phyloP scores from a whole-genome alignment of 2,797 vertebrate species.

The Neosilurus hyrtlii region DNA sequence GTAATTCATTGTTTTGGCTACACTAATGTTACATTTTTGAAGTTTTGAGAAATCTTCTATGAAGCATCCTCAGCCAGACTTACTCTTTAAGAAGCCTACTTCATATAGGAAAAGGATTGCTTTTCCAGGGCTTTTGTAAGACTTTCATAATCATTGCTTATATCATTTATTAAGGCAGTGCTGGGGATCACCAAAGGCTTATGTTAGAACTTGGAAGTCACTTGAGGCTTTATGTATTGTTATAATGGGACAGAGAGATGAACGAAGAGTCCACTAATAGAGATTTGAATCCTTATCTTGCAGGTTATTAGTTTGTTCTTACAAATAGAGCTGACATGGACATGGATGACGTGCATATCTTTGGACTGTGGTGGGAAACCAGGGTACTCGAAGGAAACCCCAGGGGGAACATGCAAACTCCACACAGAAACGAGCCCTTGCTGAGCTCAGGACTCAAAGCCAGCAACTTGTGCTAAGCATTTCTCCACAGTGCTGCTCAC shows the following conservation, averaged over 20 bases:
- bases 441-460: too few relatives aligned
- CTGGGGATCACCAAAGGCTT: not conserved
- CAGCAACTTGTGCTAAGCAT: too few relatives aligned
- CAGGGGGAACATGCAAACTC: too few relatives aligned
- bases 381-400: too few relatives aligned
- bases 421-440: too few relatives aligned
- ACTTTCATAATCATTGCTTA: not conserved
- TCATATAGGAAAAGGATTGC: not conserved
- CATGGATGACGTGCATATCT: too few relatives aligned
- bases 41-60: not conserved
- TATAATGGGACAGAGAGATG: not conserved
- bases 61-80: not conserved
- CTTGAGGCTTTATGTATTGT: not conserved
- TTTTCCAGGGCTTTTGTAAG: not conserved
- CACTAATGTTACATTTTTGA: too few relatives aligned
- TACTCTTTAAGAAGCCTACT: not conserved
- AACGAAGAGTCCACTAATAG: not conserved
- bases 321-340: not conserved
- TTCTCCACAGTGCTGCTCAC: too few relatives aligned
- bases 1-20: not conserved
- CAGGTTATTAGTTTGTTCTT: not conserved
- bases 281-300: not conserved
- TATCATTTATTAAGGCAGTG: slow-evolving; percentile 1
- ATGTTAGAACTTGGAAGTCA: not conserved
- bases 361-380: too few relatives aligned